Evolutionary conservation across 2,888 invertebrate species (phyloP), one percentile per base, ranked within the genome.

Genomic region (Ochlodes sylvanus): DNA sequence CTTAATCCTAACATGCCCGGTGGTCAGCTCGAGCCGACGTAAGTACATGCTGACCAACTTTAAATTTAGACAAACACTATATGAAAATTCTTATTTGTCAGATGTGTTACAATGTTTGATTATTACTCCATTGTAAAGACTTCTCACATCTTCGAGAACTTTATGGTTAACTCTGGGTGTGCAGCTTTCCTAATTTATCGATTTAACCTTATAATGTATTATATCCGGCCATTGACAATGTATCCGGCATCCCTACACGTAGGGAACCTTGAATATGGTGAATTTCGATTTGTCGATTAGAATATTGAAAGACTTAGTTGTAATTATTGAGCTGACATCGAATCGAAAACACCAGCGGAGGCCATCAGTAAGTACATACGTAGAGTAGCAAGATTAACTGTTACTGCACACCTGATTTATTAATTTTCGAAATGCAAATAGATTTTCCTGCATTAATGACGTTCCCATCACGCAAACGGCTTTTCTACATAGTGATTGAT

Each of bases 401-500:
- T 63, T 38, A 41, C 38, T 27, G 52, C 38, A 21, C 21, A 42
- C 41, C 15, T 41, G 21, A 63, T 54, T 54, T 63, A 63, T 63
- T 54, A 63, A 54, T 54, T 63, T 27, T 41, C 52, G 41, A 63
- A 63, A 63, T 63, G 52, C 54, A 54, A 63, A 63, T 63, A 52
- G 9, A 62, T 62, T 62, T 52, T 50, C 50, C 54, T 52, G 15
- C 62, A 21, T 52, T 41, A 62, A 38, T 52, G 52, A 62, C 41
- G 50, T 52, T 62, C 52, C 38, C 41, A 41, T 52, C 62, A 62
- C 15, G 52, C 52, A 62, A 52, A 63, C 63, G 7, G 54, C 54
- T 63, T 63, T 63, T 12, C 41, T 54, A 27, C 63, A 5, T 15
- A 42, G 41, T 63, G 63, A 63, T 63, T 54, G 54, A 63, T 63